Percentiles rank a stretch among this genome's conserved stretches.
Evolutionary conservation across 2,113 vertebrate genomes (phyloP).

Genomic region (Lophochroa leadbeateri): DNA sequence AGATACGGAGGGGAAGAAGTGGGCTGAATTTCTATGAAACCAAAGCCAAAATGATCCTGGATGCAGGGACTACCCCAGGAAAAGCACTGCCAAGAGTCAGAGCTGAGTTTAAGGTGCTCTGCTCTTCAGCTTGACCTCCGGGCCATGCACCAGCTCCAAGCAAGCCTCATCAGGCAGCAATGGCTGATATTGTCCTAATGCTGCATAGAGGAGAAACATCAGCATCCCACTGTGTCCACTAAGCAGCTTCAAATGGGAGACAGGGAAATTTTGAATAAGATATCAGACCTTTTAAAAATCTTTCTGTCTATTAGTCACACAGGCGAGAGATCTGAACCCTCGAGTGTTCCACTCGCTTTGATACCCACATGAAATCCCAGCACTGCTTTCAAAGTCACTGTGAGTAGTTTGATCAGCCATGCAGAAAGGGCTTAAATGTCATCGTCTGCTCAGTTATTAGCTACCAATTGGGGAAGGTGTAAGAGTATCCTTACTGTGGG

Average conservation of each 20-base stretch:
- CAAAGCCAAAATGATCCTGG: neutral
- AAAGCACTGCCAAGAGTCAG: neutral
- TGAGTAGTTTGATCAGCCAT: slow-evolving; percentile 45
- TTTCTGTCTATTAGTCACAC: slow-evolving; percentile 38
- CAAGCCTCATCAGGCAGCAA: neutral
- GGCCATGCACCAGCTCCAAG: fast-evolving
- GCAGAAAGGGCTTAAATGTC: slow-evolving; percentile 68
- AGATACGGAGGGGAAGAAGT: neutral
- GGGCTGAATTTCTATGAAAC: neutral
- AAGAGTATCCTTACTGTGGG: neutral
- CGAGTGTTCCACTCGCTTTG: neutral
- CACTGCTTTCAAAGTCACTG: slow-evolving; percentile 14
- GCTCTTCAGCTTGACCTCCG: neutral
- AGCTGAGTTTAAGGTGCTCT: fast-evolving
- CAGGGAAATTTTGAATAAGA: neutral
- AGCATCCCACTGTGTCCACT: slow-evolving; percentile 32
- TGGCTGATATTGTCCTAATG: neutral
- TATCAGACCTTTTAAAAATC: slow-evolving; percentile 10
- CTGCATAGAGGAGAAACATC: neutral
- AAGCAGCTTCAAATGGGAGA: slow-evolving; percentile 23
- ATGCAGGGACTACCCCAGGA: too few species aligned
- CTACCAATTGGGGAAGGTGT: slow-evolving; percentile 29
- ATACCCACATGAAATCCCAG: slow-evolving; percentile 39
- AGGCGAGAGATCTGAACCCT: slow-evolving; percentile 21
- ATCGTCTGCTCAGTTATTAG: slow-evolving; percentile 43